These are phyloP conservation scores for Cataglyphis hispanica DNA, from an alignment of 1,140 invertebrate species.

Conservation along the genomic window DNA sequence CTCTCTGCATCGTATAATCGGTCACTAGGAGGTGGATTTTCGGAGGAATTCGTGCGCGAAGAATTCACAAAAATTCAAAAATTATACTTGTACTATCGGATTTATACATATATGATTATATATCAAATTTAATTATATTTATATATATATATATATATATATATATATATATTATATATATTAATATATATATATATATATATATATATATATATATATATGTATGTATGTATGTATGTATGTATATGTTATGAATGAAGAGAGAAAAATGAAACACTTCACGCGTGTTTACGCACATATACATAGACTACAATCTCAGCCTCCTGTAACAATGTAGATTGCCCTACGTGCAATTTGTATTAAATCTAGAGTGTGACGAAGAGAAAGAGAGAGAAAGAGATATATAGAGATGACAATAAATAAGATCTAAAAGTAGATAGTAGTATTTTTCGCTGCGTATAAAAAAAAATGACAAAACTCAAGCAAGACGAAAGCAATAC, in stretches of 20 bases:
- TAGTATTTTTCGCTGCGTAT: constrained; percentile 59
- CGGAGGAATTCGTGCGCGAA: background rate
- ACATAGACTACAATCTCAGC: constrained; percentile 10
- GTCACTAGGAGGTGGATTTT: constrained; percentile 25
- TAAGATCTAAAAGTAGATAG: constrained; percentile 70
- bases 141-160: constrained; percentile 24
- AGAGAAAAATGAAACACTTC: background rate
- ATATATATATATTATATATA: too few species aligned
- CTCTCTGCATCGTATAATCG: constrained; percentile 60
- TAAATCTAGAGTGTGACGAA: constrained; percentile 55
- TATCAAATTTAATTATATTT: background rate
- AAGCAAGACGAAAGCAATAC: constrained; percentile 71
- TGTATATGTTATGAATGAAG: constrained; percentile 2
- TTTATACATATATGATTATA: background rate
- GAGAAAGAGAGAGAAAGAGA: constrained; percentile 4
- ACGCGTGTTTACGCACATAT: background rate
- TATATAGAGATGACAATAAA: constrained; percentile 72
- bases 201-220: constrained; percentile 13
- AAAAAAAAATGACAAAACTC: constrained; percentile 74
- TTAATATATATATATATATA: constrained; percentile 16
- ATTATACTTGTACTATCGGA: background rate
- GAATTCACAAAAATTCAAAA: constrained; percentile 2
- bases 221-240: background rate
- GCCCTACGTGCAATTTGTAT: constrained; percentile 62
- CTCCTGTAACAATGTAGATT: constrained; percentile 69